A percentile compares a stretch with the other conserved stretches of the same genome.
Evolutionary conservation across 2,888 invertebrate genomes (phyloP).

Genomic region (Drosophila basisetae): DNA sequence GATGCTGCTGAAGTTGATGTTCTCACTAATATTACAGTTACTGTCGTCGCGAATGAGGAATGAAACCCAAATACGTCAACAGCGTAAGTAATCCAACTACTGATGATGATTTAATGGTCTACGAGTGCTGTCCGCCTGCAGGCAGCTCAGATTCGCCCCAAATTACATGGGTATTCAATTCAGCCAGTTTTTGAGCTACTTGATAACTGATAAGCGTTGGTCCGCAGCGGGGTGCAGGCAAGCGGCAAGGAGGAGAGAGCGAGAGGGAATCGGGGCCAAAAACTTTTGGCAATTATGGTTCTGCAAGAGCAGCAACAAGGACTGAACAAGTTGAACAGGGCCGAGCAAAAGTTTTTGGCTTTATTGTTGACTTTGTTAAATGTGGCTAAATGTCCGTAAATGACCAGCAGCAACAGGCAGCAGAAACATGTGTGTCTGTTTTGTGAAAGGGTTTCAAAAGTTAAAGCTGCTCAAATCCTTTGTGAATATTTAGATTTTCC

Average conservation of each 20-base stretch:
- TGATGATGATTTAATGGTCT: conserved; percentile 55
- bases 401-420: conserved; percentile 60
- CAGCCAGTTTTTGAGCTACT: conserved; percentile 3
- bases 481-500: conserved; percentile 49
- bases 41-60: conserved; percentile 64
- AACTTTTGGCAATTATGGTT: conserved; percentile 49
- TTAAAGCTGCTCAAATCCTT: conserved; percentile 23
- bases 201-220: conserved; percentile 41
- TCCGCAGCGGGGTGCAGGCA: neutral
- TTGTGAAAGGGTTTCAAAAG: conserved; percentile 44
- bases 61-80: conserved; percentile 73
- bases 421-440: conserved; percentile 14
- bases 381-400: conserved; percentile 80
- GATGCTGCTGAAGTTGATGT: conserved; percentile 28
- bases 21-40: conserved; percentile 1
- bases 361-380: conserved; percentile 80
- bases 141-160: conserved; percentile 20
- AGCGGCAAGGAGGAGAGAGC: neutral
- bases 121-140: conserved; percentile 5
- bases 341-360: conserved; percentile 65
- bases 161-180: conserved; percentile 32
- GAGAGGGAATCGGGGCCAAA: neutral
- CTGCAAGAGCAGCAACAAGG: conserved; percentile 15
- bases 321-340: conserved; percentile 17
- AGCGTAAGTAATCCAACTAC: conserved; percentile 35